Percentiles rank a stretch among this genome's conserved stretches.
Conservation (phyloP, 2,888 invertebrate genomes). For the Carpatolechia fugitivella region DNA sequence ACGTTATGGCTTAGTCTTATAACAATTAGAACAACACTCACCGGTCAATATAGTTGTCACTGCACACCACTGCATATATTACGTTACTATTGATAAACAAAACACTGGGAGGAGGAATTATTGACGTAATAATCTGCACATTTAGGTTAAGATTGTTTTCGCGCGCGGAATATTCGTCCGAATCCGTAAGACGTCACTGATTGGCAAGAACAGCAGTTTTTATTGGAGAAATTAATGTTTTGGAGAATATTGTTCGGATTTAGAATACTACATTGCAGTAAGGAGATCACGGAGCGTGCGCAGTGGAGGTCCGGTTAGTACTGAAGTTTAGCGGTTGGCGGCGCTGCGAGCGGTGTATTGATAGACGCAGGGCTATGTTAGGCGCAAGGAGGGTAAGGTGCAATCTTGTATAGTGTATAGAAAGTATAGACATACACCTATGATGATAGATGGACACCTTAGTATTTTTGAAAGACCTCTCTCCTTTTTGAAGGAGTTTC, state of each 20-base stretch:
- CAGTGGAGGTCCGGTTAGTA: constrained; percentile 55
- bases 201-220: constrained; percentile 33
- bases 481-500: no score
- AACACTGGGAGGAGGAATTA: constrained; percentile 22
- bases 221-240: constrained; percentile 40
- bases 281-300: constrained; percentile 67
- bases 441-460: no score
- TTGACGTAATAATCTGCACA: constrained; percentile 46
- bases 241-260: constrained; percentile 57
- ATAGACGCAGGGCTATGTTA: constrained; percentile 40
- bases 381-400: not conserved
- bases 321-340: constrained; percentile 60
- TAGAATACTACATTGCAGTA: constrained; percentile 53
- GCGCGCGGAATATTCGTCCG: constrained; percentile 31
- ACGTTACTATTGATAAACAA: constrained; percentile 43
- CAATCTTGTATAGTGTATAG: no score
- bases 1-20: not conserved
- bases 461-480: no score
- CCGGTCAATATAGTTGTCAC: not conserved
- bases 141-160: constrained; percentile 39
- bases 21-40: not conserved
- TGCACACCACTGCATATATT: not conserved
- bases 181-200: constrained; percentile 28
- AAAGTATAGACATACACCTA: no score
- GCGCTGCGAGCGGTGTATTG: constrained; percentile 63